These are phyloP conservation scores for Lophotriccus pileatus DNA, from an alignment of 2,797 vertebrate species.

Conservation along the genomic window DNA sequence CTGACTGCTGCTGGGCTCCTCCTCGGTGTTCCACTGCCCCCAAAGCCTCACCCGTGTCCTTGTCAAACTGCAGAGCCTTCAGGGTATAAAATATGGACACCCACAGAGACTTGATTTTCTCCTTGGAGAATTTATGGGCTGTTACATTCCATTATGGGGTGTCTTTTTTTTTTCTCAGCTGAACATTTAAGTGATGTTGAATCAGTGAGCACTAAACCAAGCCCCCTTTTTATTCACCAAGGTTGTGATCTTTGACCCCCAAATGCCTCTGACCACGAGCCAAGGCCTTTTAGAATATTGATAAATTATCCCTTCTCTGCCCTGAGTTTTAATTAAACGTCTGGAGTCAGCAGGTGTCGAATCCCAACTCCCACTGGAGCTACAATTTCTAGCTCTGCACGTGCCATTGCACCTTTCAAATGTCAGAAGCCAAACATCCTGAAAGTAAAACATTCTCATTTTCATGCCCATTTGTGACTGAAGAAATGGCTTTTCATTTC, in stretches of 20 bases:
- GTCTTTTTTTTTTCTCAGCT: not conserved
- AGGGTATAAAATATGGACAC: slow-evolving; percentile 29
- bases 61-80: slow-evolving; percentile 36
- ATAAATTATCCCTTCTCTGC: not conserved
- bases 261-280: not conserved
- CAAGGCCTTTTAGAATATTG: not conserved
- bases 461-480: not conserved
- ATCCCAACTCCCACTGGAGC: not conserved
- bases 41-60: slow-evolving; percentile 45
- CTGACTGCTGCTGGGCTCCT: not conserved
- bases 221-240: slow-evolving; percentile 16
- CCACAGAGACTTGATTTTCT: slow-evolving; percentile 49
- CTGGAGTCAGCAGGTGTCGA: slow-evolving; percentile 8
- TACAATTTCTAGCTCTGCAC: not conserved
- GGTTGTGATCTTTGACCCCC: slow-evolving; percentile 24
- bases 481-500: not conserved
- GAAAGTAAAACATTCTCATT: not conserved
- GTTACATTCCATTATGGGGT: slow-evolving; percentile 34
- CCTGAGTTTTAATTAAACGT: slow-evolving; percentile 24
- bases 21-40: not conserved
- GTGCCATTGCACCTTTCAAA: not conserved
- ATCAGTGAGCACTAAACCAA: slow-evolving; percentile 31
- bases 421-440: not conserved
- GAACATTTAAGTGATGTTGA: slow-evolving; percentile 35
- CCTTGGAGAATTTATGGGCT: slow-evolving; percentile 67